Evolutionary conservation across 2,113 vertebrate genomes (phyloP), one percentile per base, ranked within the genome.

Genomic region (Megaceryle maxima): DNA sequence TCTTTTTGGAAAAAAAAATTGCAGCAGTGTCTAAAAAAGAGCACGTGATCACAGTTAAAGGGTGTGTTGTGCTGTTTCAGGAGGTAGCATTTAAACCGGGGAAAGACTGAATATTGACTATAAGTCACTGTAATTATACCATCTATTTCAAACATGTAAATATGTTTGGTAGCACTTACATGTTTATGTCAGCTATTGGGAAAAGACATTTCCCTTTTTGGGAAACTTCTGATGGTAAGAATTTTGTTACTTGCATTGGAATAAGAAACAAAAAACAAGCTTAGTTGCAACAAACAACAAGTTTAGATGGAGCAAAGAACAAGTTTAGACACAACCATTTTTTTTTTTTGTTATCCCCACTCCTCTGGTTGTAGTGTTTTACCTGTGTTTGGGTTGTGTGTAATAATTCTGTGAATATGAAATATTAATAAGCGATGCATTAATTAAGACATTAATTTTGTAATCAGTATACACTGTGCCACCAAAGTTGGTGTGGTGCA

Each of bases 61-160:
- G 88, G 92, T 82, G 90, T 57, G 88, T 57, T 92, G 95, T 84
- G 94, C 74, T 76, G 70, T 92, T 95, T 95, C 88, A 84, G 91
- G 64, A 96, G 94, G 95, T 96, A 92, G 73, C 86, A 94, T 73
- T 97, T 96, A 96, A 96, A 83, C 86, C 7, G 4, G 82, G 83
- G 74, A 92, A 93, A 93, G 86, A 37, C 88, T 94, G 95, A 89
- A 87, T 96, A 95, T 89, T 81, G 80, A 87, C 90, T 95, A 95
- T 96, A 95, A 96, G 91, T 95, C 96, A 96, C 92, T 87, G 92
- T 96, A 96, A 96, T 96, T 95, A 91, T 59, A 79, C 94, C 94
- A 96, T 96, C 92, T 89, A 96, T 96, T 97, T 92, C 94, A 91
- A 92, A 95, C 87, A 94, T 96, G 94, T 96, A 96, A 96, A 91